Evolutionary conservation across 1,140 invertebrate genomes (phyloP).

Genomic region (Maconellicoccus hirsutus): DNA sequence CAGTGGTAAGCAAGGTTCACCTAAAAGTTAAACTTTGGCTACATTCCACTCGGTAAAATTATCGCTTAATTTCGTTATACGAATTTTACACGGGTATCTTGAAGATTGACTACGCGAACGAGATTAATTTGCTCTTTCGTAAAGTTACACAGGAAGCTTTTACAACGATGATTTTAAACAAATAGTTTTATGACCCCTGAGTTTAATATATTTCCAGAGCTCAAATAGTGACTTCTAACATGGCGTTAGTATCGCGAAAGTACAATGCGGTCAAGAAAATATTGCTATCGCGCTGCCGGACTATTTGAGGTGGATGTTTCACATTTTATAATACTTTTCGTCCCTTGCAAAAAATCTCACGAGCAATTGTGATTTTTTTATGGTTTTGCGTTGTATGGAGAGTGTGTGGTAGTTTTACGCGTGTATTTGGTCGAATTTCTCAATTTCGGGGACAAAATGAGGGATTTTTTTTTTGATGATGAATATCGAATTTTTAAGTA

Average conservation of each 20-base stretch:
- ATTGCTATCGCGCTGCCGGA: background rate
- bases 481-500: too few relatives aligned
- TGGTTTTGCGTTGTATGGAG: background rate
- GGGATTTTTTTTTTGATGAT: background rate
- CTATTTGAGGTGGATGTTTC: background rate
- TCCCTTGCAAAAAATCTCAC: background rate
- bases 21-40: background rate
- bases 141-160: too few relatives aligned
- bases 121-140: too few relatives aligned
- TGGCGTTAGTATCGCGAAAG: conserved; percentile 7
- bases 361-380: background rate
- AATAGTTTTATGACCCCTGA: background rate
- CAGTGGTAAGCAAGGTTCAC: background rate
- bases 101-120: background rate
- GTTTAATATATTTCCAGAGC: background rate
- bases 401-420: background rate
- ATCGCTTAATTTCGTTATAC: background rate
- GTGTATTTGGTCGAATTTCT: background rate
- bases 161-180: too few relatives aligned
- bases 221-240: background rate
- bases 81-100: background rate
- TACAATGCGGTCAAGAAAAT: conserved; percentile 8
- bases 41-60: background rate
- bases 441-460: background rate
- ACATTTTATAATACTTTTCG: background rate